These are phyloP conservation scores for Oreonectes daqikongensis DNA, from an alignment of 2,797 vertebrate species.

Conservation along the genomic window DNA sequence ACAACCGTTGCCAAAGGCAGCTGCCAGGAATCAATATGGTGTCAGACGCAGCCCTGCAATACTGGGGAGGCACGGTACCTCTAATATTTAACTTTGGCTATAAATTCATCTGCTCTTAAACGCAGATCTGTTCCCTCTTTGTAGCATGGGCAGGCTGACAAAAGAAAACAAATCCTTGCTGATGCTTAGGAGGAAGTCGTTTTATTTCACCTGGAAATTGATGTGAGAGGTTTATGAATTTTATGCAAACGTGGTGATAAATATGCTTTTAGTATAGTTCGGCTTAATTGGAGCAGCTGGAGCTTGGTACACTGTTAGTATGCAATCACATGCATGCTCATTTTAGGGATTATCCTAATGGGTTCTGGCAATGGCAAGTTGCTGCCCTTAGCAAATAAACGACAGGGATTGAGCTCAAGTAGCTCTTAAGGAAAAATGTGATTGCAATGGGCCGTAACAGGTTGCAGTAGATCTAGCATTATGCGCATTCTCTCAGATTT, in stretches of 20 bases:
- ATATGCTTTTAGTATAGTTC: conserved; percentile 30
- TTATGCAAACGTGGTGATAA: conserved; percentile 19
- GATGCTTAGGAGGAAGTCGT: conserved; percentile 14
- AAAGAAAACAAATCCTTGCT: conserved; percentile 35
- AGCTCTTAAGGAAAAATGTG: conserved; percentile 5
- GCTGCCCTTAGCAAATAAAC: conserved; percentile 15
- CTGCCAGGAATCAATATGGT: conserved; percentile 76
- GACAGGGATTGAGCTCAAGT: background rate
- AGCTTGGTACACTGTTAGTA: conserved; percentile 39
- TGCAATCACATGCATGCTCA: conserved; percentile 23
- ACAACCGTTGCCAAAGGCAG: conserved; percentile 67
- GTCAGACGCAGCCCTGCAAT: conserved; percentile 52
- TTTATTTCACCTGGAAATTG: conserved; percentile 31
- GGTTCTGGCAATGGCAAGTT: conserved; percentile 27
- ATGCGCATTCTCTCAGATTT: background rate
- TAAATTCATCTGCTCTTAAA: conserved; percentile 46
- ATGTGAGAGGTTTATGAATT: conserved; percentile 33
- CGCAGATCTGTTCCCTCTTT: conserved; percentile 20
- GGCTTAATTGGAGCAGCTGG: conserved; percentile 23
- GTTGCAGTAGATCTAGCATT: background rate
- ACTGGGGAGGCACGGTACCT: conserved; percentile 46
- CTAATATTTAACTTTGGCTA: conserved; percentile 45
- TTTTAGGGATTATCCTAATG: conserved; percentile 37
- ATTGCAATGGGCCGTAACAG: background rate
- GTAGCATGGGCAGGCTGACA: conserved; percentile 12